These are phyloP conservation scores for Nyctibius grandis DNA, from an alignment of 2,797 vertebrate species.

Conservation along the genomic window DNA sequence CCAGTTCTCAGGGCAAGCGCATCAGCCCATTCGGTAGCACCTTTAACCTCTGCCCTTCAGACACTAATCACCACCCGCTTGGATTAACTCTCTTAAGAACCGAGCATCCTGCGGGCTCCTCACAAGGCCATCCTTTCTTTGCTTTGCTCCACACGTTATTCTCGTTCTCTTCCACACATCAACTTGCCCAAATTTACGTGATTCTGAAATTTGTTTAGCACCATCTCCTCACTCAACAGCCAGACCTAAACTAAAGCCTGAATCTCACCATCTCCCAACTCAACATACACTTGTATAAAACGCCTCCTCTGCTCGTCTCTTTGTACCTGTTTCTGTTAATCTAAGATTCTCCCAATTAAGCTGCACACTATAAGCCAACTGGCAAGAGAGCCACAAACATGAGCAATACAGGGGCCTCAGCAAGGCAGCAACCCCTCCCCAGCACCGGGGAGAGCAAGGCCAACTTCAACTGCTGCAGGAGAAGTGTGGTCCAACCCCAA, in stretches of 20 bases:
- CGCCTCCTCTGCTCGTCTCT: rapidly evolving
- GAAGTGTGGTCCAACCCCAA: neutral
- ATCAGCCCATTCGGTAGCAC: neutral
- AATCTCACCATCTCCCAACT: neutral
- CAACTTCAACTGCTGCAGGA: neutral
- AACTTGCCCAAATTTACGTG: rapidly evolving
- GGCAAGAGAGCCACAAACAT: neutral
- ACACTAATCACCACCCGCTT: rapidly evolving
- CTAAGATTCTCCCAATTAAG: neutral
- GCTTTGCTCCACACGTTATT: rapidly evolving
- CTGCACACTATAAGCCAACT: neutral
- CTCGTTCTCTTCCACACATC: neutral
- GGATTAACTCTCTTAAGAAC: neutral
- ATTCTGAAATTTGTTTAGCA: neutral
- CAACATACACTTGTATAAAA: neutral
- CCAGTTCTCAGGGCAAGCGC: neutral
- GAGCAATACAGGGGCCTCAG: neutral
- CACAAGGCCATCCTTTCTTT: neutral
- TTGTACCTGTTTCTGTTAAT: neutral
- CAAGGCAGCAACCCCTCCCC: neutral
- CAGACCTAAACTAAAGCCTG: neutral
- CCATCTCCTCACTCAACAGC: neutral
- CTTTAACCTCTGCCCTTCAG: neutral
- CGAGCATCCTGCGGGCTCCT: neutral
- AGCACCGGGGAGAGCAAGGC: neutral